These are phyloP conservation scores for Xanthia togata DNA, from an alignment of 2,888 invertebrate genomes.

Conservation along the genomic window DNA sequence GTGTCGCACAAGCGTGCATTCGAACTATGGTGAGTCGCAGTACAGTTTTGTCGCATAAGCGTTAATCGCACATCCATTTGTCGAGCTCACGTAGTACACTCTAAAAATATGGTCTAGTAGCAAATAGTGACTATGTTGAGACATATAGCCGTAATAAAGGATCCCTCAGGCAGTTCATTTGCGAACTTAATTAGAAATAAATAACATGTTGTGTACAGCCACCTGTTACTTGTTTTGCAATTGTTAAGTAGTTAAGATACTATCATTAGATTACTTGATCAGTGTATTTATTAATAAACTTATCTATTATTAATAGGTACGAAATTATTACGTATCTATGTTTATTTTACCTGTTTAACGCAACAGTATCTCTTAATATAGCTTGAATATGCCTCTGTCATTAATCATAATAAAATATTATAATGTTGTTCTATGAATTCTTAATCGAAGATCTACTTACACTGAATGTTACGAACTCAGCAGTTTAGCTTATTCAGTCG, in stretches of 20 bases:
- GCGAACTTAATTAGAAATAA: conserved; percentile 37
- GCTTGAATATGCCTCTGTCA: neutral
- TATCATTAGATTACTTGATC: conserved; percentile 26
- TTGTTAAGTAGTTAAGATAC: conserved; percentile 23
- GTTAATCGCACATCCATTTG: too few species aligned
- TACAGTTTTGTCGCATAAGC: too few species aligned
- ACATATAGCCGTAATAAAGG: conserved; percentile 5
- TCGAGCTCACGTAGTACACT: too few species aligned
- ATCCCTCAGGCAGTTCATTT: conserved; percentile 40
- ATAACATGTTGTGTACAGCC: conserved; percentile 3
- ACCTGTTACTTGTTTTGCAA: conserved; percentile 23
- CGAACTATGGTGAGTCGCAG: too few species aligned
- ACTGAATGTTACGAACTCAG: neutral
- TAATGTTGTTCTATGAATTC: neutral
- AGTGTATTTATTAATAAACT: conserved; percentile 16
- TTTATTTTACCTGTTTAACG: neutral
- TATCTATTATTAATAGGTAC: conserved; percentile 3
- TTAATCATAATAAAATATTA: neutral
- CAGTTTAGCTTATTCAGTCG: neutral
- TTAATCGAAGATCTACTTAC: neutral
- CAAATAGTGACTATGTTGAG: conserved; percentile 27
- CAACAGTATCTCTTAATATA: neutral
- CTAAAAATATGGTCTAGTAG: conserved; percentile 40
- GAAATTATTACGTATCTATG: neutral
- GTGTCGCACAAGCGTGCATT: too few species aligned